Evolutionary conservation across 2,797 vertebrate genomes (phyloP).

Genomic region (Acanthiza pusilla): DNA sequence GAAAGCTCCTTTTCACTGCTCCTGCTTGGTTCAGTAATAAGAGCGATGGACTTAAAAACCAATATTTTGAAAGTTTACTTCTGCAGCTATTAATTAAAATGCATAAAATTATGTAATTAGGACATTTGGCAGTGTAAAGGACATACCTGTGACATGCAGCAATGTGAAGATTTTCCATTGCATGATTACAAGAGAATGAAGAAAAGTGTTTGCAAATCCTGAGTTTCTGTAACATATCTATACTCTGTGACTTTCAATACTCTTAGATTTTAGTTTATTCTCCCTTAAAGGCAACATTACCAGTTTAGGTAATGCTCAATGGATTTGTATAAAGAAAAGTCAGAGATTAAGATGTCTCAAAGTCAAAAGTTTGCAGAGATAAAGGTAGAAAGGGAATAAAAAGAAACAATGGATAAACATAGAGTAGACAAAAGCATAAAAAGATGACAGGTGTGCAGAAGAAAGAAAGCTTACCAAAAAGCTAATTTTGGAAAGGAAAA

Average conservation of each 20-base stretch:
- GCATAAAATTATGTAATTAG: not conserved
- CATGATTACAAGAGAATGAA: not conserved
- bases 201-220: not conserved
- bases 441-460: not conserved
- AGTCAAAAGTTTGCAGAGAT: conserved; percentile 16
- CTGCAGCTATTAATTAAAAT: not conserved
- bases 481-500: not conserved
- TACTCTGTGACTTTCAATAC: not conserved
- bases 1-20: not conserved
- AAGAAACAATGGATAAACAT: not conserved
- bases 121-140: not conserved
- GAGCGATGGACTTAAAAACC: not conserved
- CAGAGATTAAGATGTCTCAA: not conserved
- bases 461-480: not conserved
- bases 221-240: not conserved
- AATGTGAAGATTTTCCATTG: not conserved
- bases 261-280: not conserved
- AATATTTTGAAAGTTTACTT: not conserved
- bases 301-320: conserved; percentile 34
- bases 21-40: not conserved
- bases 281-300: not conserved
- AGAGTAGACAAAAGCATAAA: not conserved
- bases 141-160: not conserved
- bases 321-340: conserved; percentile 34
- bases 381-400: not conserved